These are phyloP conservation scores for Porites divaricata DNA, from an alignment of 92 coral and sea anemone species.

Conservation along the genomic window DNA sequence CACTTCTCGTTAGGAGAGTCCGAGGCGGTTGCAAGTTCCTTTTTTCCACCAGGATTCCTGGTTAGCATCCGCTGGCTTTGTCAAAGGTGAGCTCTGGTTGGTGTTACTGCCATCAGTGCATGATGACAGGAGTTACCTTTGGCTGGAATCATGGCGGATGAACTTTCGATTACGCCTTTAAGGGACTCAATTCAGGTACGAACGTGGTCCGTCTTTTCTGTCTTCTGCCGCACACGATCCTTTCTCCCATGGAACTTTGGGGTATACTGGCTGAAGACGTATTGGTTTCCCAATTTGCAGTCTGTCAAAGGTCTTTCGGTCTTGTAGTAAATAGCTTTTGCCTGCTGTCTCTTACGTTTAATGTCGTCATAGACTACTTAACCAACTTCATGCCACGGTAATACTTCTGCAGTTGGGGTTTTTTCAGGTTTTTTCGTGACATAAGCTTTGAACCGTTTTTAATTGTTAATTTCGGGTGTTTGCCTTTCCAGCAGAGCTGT, in stretches of 20 bases:
- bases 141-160: slow-evolving; percentile 25
- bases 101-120: neutral
- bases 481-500: slow-evolving; percentile 31
- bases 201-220: slow-evolving; percentile 11
- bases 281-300: slow-evolving; percentile 29
- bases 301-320: slow-evolving; percentile 33
- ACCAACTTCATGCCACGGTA: slow-evolving; percentile 18
- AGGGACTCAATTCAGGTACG: slow-evolving; percentile 12
- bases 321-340: slow-evolving; percentile 27
- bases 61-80: neutral
- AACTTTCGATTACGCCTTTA: neutral
- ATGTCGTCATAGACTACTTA: slow-evolving; percentile 26
- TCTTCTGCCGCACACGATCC: slow-evolving; percentile 4
- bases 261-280: slow-evolving; percentile 24
- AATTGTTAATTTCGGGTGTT: slow-evolving; percentile 23
- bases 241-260: slow-evolving; percentile 23
- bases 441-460: slow-evolving; percentile 14
- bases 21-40: slow-evolving; percentile 18
- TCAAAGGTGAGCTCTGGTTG: slow-evolving; percentile 1
- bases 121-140: neutral
- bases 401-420: slow-evolving; percentile 34
- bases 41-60: neutral
- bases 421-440: slow-evolving; percentile 40
- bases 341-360: slow-evolving; percentile 36
- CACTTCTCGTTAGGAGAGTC: slow-evolving; percentile 26